Percentiles rank a stretch among this genome's conserved stretches.
phyloP scores from a whole-genome alignment of 2,113 vertebrate species.

The Otus sunia region DNA sequence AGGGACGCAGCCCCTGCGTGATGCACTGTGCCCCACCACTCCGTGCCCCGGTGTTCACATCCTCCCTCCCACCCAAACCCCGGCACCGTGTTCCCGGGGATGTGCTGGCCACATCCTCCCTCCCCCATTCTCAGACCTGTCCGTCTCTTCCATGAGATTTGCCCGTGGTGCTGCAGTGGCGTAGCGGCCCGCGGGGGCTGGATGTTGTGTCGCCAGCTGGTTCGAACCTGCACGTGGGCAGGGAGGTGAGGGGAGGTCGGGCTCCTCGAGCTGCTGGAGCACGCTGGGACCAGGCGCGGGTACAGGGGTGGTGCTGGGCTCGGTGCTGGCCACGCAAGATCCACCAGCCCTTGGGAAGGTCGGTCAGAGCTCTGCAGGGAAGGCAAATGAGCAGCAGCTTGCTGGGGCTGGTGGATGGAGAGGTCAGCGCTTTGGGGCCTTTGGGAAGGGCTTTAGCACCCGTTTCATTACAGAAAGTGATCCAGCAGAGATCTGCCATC shows the following conservation, averaged over 20 bases:
- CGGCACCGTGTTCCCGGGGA: neutral
- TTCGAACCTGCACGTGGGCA: neutral
- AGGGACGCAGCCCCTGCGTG: neutral
- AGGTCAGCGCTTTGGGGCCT: neutral
- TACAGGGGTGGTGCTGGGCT: neutral
- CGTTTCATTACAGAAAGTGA: neutral
- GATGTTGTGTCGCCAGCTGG: neutral
- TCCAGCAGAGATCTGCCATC: neutral
- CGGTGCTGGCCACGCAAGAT: accelerated
- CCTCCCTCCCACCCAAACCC: neutral
- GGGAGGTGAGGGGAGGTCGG: neutral
- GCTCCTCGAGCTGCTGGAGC: neutral
- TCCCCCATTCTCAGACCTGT: neutral
- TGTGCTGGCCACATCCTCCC: neutral
- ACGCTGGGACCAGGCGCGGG: accelerated
- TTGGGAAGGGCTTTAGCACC: neutral
- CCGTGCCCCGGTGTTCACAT: accelerated
- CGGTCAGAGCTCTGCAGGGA: neutral
- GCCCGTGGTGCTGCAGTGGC: accelerated
- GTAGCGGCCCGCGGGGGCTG: neutral
- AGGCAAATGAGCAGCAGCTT: neutral
- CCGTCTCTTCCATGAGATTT: accelerated
- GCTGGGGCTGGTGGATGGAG: neutral
- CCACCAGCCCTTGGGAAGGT: neutral
- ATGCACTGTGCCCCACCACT: neutral